A percentile compares a stretch with the other conserved stretches of the same genome.
Conservation (phyloP, 30 jellyfish, hydroid and myxozoan genomes). For the Turritopsis dohrnii region DNA sequence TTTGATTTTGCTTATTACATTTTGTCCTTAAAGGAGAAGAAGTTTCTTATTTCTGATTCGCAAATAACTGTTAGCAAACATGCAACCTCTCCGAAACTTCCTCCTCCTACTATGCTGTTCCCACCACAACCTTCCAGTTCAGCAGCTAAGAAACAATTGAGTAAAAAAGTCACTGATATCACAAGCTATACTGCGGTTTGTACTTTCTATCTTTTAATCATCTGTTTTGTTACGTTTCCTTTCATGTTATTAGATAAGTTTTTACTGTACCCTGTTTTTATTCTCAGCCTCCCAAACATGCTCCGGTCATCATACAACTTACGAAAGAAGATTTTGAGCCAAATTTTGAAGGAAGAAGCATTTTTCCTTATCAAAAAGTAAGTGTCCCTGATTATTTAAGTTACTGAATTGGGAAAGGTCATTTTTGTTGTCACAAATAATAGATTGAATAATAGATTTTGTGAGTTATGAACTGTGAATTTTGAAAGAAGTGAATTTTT, state of each 20-base stretch:
- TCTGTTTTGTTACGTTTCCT: not conserved
- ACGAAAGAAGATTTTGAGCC: slow-evolving; percentile 33
- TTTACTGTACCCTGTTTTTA: not conserved
- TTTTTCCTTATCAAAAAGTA: not conserved
- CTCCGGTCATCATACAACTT: slow-evolving; percentile 32
- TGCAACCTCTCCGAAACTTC: not conserved
- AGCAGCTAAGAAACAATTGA: not conserved
- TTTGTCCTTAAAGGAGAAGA: not conserved
- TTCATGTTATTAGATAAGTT: not conserved
- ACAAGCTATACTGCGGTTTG: not conserved
- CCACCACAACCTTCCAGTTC: not conserved
- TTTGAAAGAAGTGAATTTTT: too few relatives aligned
- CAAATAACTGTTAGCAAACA: not conserved
- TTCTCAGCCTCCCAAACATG: slow-evolving; percentile 30
- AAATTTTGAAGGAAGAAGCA: not conserved
- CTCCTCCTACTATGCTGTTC: not conserved
- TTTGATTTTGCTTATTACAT: too few relatives aligned
- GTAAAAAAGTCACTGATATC: not conserved
- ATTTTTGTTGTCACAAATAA: too few relatives aligned
- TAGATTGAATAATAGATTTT: too few relatives aligned
- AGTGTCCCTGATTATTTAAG: too few relatives aligned
- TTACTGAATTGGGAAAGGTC: too few relatives aligned
- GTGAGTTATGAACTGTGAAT: too few relatives aligned
- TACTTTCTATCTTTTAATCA: not conserved
- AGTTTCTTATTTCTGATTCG: not conserved